Base-by-base conservation (phyloP, 1,140 invertebrate genomes). In the Aphidius ervi region DNA sequence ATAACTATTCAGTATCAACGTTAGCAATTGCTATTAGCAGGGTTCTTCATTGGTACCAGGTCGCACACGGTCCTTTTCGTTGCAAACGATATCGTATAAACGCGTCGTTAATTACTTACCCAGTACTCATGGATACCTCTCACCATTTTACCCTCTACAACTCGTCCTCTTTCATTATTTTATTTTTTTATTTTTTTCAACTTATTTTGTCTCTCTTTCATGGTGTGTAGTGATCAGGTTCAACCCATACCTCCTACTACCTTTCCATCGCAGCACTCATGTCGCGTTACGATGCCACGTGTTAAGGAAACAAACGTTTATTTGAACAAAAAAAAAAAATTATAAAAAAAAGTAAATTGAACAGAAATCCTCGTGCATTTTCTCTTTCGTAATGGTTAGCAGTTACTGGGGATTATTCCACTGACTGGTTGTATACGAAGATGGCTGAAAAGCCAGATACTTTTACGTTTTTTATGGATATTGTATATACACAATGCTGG, bases 231-330 rank as follows among this genome's bases (percentile, higher is more conserved):
- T 31, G 23, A 31, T 31, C 23, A 4, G 23, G 23, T 31, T 31
- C 23, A 31, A 43, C 42, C 4, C 7, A 43, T 43, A 8, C 42
- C 6, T 10, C 42, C 42, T 10, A 47, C 42, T 43, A 10, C 59
- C 62, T 42, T 50, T 42, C 63, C 55, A 23, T 43, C 16, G 57
- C 60, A 58, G 56, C 52, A 40, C 62, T 50, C 65, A 64, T 58
- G 61, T 63, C 67, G 68, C 69, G 75, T 79, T 78, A 78, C 76
- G 69, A 74, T 73, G 68, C 68, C 74, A 72, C 74, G 77, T 79
- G 77, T 80, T 80, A 80, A 79, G 75, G 78, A 78, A 79, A 80
- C 76, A 78, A 80, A 80, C 78, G 78, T 79, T 80, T 80, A 79
- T 80, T 78, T 78, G 76, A 54, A 54, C 23, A 23, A n/a, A 57